Conservation (phyloP, 2,113 vertebrate species). For the Neolamprologus sp. region DNA sequence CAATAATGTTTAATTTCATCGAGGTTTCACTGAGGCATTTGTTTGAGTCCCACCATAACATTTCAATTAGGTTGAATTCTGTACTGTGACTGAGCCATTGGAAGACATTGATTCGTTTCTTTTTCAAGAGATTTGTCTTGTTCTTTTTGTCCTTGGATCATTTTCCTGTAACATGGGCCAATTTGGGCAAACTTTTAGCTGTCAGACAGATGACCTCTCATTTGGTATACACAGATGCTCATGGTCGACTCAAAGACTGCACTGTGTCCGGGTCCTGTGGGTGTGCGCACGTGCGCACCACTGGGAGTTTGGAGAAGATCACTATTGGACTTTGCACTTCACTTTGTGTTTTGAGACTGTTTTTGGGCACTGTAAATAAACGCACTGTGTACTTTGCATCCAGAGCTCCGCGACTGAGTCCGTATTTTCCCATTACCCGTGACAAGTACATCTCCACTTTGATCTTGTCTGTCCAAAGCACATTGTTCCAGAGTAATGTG, state of each 20-base stretch:
- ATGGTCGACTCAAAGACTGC: neutral
- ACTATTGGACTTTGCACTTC: too few species aligned
- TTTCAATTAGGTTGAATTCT: neutral
- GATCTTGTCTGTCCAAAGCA: neutral
- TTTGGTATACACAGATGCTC: neutral
- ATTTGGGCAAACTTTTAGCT: neutral
- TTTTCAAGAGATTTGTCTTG: neutral
- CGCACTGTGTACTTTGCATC: too few species aligned
- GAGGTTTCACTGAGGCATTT: neutral
- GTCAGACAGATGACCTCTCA: neutral
- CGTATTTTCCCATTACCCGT: too few species aligned
- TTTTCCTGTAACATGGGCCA: neutral
- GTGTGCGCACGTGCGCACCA: too few species aligned
- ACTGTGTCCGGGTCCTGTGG: neutral
- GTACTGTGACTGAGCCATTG: neutral
- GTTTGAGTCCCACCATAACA: neutral
- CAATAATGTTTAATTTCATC: neutral
- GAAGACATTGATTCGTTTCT: neutral
- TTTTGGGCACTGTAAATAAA: too few species aligned
- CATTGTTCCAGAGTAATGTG: neutral
- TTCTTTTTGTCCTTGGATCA: neutral
- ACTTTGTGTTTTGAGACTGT: too few species aligned
- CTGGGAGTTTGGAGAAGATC: too few species aligned
- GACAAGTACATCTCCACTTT: neutral
- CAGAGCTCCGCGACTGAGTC: too few species aligned